Evolutionary conservation across 2,888 invertebrate species (phyloP).

Genomic region (Drosophila borealis): DNA sequence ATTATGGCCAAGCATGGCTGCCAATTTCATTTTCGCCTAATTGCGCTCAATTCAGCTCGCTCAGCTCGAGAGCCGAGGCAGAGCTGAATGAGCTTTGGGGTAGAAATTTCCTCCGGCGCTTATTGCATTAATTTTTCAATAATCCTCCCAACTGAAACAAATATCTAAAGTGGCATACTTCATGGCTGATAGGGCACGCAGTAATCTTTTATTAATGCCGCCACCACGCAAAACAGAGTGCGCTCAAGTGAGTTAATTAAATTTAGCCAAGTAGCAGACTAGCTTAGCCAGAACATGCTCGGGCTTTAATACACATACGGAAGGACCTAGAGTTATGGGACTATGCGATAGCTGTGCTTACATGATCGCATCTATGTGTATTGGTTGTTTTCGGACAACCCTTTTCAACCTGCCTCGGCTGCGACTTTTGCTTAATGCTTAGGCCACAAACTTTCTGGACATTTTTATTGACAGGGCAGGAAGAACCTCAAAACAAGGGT

Average conservation of each 20-base stretch:
- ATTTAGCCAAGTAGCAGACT: conserved; percentile 55
- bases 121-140: conserved; percentile 81
- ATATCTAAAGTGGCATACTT: conserved; percentile 74
- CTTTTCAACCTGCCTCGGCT: conserved; percentile 64
- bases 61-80: not conserved
- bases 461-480: conserved; percentile 79
- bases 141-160: conserved; percentile 66
- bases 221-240: conserved; percentile 28
- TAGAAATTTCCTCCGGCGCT: conserved; percentile 32
- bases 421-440: conserved; percentile 65
- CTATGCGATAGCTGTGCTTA: not conserved
- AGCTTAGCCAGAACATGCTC: not conserved
- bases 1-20: conserved; percentile 61
- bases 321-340: conserved; percentile 8
- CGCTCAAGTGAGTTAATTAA: conserved; percentile 80
- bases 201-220: conserved; percentile 81
- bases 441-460: conserved; percentile 75
- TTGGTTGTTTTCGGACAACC: conserved; percentile 51
- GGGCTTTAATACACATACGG: conserved; percentile 25
- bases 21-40: conserved; percentile 72
- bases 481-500: conserved; percentile 62
- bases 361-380: conserved; percentile 1
- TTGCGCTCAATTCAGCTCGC: conserved; percentile 54
- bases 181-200: conserved; percentile 57
- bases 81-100: not conserved